Evolutionary conservation across 2,888 invertebrate genomes (phyloP).

Genomic region (Limenitis arthemis): DNA sequence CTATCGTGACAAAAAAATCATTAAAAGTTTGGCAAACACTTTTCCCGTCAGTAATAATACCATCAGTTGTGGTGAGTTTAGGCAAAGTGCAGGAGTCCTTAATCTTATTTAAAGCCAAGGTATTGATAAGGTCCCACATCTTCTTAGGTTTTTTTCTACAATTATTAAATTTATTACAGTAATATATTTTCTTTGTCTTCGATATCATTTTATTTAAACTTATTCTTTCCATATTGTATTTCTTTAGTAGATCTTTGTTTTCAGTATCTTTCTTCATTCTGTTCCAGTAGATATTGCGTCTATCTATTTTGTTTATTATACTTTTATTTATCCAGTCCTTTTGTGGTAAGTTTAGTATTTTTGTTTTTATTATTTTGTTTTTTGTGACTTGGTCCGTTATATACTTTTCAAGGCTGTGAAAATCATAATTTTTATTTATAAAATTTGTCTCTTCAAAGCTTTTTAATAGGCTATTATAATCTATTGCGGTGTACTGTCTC

Average conservation of each 20-base stretch:
- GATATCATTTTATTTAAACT: conserved; percentile 8
- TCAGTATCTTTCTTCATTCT: conserved; percentile 2
- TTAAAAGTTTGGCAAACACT: too few species aligned
- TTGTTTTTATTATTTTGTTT: conserved; percentile 9
- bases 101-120: background rate
- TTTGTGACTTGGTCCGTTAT: background rate
- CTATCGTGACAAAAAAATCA: too few species aligned
- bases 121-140: conserved; percentile 22
- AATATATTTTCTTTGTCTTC: conserved; percentile 13
- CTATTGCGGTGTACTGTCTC: conserved; percentile 5
- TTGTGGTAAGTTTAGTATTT: conserved; percentile 7
- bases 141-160: conserved; percentile 19
- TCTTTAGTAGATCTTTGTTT: background rate
- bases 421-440: background rate
- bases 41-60: too few species aligned
- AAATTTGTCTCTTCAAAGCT: background rate
- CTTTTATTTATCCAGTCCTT: conserved; percentile 15
- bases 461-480: conserved; percentile 1
- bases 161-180: conserved; percentile 10
- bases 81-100: too few species aligned
- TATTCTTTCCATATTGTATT: background rate
- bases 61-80: too few species aligned
- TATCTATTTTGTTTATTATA: conserved; percentile 9
- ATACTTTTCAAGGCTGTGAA: background rate
- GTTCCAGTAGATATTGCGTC: conserved; percentile 9